phyloP scores from a whole-genome alignment of 2,113 vertebrate species.

The Camelus dromedarius region DNA sequence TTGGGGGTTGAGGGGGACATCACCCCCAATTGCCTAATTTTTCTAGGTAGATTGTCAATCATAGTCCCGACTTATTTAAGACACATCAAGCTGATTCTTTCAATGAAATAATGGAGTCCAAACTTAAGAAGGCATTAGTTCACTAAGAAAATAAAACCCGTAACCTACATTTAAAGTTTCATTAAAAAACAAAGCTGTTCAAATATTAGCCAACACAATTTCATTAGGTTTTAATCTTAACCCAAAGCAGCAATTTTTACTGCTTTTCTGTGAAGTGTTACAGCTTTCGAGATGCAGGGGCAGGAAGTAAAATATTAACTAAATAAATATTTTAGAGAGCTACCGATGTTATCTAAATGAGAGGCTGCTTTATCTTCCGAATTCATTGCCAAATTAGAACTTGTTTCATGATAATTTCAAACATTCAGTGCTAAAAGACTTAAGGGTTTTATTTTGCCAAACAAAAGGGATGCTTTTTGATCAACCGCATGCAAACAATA shows the following conservation, averaged over 20 bases:
- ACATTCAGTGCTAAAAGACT: background rate
- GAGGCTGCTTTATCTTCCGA: constrained; percentile 18
- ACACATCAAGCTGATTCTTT: background rate
- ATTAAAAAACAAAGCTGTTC: constrained; percentile 79
- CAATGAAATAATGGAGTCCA: constrained; percentile 41
- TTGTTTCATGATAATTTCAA: constrained; percentile 25
- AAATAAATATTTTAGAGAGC: constrained; percentile 85
- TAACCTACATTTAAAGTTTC: constrained; percentile 59
- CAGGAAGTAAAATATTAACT: constrained; percentile 86
- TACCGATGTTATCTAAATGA: constrained; percentile 71
- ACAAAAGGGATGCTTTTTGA: constrained; percentile 26
- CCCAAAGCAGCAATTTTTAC: constrained; percentile 78
- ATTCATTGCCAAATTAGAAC: constrained; percentile 35
- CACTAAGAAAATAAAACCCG: constrained; percentile 78
- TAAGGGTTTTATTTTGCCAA: constrained; percentile 22
- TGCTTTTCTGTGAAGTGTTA: constrained; percentile 76
- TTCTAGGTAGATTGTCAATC: constrained; percentile 82
- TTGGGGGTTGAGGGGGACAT: constrained; percentile 73
- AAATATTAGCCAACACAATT: constrained; percentile 82
- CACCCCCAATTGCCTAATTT: constrained; percentile 78
- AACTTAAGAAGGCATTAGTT: constrained; percentile 77
- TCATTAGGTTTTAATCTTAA: constrained; percentile 81
- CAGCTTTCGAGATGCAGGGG: background rate
- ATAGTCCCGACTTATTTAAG: constrained; percentile 63
- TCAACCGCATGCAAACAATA: constrained; percentile 19